Conservation (phyloP, 2,888 invertebrate genomes). For the Ptilodon capucinus region DNA sequence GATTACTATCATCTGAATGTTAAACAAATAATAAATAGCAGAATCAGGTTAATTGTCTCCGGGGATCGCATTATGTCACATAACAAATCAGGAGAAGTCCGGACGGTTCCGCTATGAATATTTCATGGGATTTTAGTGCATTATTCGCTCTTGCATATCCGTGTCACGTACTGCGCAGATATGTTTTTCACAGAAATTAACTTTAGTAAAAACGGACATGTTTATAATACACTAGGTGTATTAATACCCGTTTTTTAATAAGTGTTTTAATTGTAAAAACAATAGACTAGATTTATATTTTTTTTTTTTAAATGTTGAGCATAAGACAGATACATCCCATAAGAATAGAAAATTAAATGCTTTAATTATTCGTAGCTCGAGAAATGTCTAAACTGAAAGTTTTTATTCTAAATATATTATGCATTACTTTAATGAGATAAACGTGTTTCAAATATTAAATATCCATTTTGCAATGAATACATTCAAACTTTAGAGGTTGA, state of each 20-base stretch:
- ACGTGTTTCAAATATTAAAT: background rate
- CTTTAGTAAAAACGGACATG: slow-evolving; percentile 34
- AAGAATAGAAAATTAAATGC: too few relatives aligned
- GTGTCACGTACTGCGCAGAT: slow-evolving; percentile 20
- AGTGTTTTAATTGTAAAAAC: too few relatives aligned
- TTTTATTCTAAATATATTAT: too few relatives aligned
- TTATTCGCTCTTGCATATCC: slow-evolving; percentile 39
- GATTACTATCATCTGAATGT: background rate
- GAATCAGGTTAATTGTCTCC: slow-evolving; percentile 46
- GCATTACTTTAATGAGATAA: too few relatives aligned
- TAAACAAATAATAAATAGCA: background rate
- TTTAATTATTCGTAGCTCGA: too few relatives aligned
- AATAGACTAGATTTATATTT: too few relatives aligned
- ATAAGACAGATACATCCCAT: too few relatives aligned
- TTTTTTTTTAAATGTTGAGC: too few relatives aligned
- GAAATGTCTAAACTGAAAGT: too few relatives aligned
- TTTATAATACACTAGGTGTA: too few relatives aligned
- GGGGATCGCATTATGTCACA: slow-evolving; percentile 40
- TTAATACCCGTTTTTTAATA: too few relatives aligned
- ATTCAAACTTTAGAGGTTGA: slow-evolving; percentile 10
- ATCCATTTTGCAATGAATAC: background rate
- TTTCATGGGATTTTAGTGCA: slow-evolving; percentile 45
- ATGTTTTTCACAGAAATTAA: slow-evolving; percentile 33
- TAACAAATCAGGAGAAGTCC: slow-evolving; percentile 37
- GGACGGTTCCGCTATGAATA: slow-evolving; percentile 44